phyloP scores from a whole-genome alignment of 2,888 invertebrate genomes.

The Caenorhabditis macrosperma region DNA sequence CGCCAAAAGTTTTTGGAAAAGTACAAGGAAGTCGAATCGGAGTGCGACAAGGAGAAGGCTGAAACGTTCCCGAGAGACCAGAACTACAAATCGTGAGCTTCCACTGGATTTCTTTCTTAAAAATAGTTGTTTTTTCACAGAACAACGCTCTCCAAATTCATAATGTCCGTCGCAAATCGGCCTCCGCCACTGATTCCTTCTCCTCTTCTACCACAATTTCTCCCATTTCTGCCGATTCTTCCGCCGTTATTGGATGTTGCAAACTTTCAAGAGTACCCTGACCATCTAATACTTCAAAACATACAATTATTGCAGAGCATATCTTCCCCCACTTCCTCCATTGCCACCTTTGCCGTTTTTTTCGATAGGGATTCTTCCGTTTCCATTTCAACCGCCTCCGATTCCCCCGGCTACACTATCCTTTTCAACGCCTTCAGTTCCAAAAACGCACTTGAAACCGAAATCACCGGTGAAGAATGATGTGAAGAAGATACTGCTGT shows the following conservation, averaged over 20 bases:
- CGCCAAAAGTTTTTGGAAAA: not conserved
- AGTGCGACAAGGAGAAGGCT: not conserved
- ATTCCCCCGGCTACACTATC: not conserved
- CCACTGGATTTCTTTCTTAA: not conserved
- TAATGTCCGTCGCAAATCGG: not conserved
- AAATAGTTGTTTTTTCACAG: not conserved
- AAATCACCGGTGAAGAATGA: not conserved
- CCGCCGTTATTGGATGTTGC: too few relatives aligned
- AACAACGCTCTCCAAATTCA: constrained; percentile 27
- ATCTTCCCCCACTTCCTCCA: not conserved
- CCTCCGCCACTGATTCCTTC: constrained; percentile 17
- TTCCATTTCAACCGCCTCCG: not conserved
- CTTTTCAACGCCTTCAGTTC: not conserved
- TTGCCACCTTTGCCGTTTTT: not conserved
- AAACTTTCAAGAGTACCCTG: too few relatives aligned
- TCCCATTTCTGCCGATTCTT: too few relatives aligned
- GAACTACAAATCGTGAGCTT: constrained; percentile 24
- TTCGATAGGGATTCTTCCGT: not conserved
- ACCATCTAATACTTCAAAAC: too few relatives aligned
- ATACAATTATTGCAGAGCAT: too few relatives aligned
- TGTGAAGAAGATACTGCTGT: not conserved
- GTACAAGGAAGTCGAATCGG: not conserved
- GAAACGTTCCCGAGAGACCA: constrained; percentile 26
- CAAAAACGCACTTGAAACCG: not conserved
- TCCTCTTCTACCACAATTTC: too few relatives aligned